Evolutionary conservation across 2,113 vertebrate genomes (phyloP).

Genomic region (Solea solea): DNA sequence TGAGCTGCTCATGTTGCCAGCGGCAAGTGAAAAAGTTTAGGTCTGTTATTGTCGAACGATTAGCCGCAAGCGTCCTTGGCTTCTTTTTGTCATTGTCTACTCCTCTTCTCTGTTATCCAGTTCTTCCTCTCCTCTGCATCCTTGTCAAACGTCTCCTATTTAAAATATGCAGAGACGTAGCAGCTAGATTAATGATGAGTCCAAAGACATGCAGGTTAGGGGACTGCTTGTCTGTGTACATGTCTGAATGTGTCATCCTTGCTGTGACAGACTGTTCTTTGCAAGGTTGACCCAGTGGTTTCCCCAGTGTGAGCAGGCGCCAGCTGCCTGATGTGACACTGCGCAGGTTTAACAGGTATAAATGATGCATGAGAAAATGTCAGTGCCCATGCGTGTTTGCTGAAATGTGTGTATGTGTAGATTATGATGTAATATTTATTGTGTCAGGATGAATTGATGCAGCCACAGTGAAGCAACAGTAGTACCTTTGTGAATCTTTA

Average conservation of each 20-base stretch:
- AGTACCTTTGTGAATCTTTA: constrained; percentile 5
- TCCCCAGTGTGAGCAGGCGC: no score
- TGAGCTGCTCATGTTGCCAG: constrained; percentile 31
- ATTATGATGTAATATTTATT: constrained; percentile 8
- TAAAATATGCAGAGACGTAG: constrained; percentile 9
- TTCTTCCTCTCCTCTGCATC: neutral
- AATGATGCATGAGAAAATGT: neutral
- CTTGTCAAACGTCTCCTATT: neutral
- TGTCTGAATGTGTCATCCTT: neutral
- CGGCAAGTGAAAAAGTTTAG: constrained; percentile 32
- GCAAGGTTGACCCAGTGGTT: neutral
- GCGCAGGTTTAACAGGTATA: no score
- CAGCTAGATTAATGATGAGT: neutral
- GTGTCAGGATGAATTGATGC: constrained; percentile 6
- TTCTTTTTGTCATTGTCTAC: constrained; percentile 25
- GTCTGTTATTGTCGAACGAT: constrained; percentile 54
- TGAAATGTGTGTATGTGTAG: neutral
- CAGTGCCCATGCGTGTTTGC: neutral
- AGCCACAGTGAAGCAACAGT: constrained; percentile 18
- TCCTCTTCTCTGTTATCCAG: constrained; percentile 2
- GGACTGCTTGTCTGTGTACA: neutral
- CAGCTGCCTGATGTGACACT: neutral
- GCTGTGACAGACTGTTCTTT: neutral
- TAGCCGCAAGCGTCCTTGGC: constrained; percentile 50
- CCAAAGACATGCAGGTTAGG: neutral